A percentile compares a stretch with the other conserved stretches of the same genome.
phyloP scores from a whole-genome alignment of 1,140 invertebrate species.

The Homarus americanus region DNA sequence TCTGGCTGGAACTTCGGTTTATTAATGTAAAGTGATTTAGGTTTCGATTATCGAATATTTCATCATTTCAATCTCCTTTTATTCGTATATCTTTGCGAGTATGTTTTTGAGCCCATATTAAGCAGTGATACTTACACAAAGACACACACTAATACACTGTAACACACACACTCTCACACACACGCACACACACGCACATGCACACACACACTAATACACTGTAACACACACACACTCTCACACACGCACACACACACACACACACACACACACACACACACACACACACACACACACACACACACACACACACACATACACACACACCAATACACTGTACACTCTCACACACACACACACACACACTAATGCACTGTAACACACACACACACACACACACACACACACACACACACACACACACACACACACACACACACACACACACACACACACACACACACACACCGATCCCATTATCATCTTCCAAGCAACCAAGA shows the following conservation, averaged over 20 bases:
- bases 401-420: conserved; percentile 25
- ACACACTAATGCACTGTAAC: neutral
- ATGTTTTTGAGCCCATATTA: too few relatives aligned
- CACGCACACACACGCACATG: too few relatives aligned
- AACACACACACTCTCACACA: too few relatives aligned
- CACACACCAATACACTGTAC: neutral
- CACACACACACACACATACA: neutral
- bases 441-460: neutral
- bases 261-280: too few relatives aligned
- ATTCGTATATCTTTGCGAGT: too few relatives aligned
- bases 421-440: conserved; percentile 2
- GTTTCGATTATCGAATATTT: too few relatives aligned
- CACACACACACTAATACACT: too few relatives aligned
- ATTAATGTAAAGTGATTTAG: too few relatives aligned
- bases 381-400: conserved; percentile 1
- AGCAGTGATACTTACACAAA: neutral
- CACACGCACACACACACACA: too few relatives aligned
- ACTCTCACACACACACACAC: conserved; percentile 17
- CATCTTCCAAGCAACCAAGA: too few relatives aligned
- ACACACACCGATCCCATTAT: neutral
- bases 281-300: neutral
- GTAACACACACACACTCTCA: too few relatives aligned
- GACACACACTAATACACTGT: neutral
- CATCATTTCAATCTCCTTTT: neutral
- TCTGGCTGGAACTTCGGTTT: too few relatives aligned